These are phyloP conservation scores for Artibeus jamaicensis DNA, from an alignment of 2,797 vertebrate species.

Conservation along the genomic window DNA sequence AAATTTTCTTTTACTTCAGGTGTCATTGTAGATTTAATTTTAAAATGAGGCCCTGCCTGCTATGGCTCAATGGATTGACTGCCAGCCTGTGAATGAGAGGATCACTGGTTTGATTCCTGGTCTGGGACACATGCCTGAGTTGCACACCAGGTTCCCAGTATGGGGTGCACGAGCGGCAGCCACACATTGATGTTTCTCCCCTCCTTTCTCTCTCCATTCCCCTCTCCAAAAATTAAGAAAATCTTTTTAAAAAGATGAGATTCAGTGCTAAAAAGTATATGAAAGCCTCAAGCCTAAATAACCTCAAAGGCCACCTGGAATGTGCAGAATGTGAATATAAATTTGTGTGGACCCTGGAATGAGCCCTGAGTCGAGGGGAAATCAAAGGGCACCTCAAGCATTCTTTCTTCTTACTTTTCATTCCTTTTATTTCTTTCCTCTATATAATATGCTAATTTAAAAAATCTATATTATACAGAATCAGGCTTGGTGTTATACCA, in stretches of 20 bases:
- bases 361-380: neutral
- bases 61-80: too few species aligned
- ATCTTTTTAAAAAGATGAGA: neutral
- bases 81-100: too few species aligned
- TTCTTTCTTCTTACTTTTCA: constrained; percentile 4
- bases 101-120: too few species aligned
- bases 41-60: neutral
- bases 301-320: neutral
- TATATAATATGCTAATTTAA: neutral
- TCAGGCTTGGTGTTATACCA: neutral
- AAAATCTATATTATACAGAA: neutral
- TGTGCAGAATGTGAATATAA: neutral
- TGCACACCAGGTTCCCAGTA: too few species aligned
- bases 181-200: too few species aligned
- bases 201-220: too few species aligned
- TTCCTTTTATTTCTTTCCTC: neutral
- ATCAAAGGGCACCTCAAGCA: neutral
- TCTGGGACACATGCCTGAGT: too few species aligned
- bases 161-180: too few species aligned
- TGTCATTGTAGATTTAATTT: neutral
- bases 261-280: neutral
- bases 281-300: neutral
- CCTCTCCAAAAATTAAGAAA: too few species aligned
- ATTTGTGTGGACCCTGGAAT: neutral
- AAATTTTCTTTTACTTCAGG: neutral